Evolutionary conservation across 2,888 invertebrate species (phyloP).

Genomic region (Sussaba pulchella): DNA sequence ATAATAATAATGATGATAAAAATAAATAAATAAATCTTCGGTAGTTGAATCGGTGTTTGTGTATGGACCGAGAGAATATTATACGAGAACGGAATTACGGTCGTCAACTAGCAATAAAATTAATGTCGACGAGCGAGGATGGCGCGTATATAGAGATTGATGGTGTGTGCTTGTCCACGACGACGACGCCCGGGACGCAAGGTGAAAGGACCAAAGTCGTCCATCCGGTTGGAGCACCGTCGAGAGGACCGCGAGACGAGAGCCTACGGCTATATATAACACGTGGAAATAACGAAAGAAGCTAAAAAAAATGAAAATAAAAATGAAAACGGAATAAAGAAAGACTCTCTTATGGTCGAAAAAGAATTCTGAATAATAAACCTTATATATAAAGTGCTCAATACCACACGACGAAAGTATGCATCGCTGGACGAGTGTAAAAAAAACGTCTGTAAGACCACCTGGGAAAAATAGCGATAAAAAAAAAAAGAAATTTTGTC

Average conservation of each 20-base stretch:
- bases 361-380: conserved; percentile 64
- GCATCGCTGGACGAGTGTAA: conserved; percentile 21
- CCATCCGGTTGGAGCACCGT: conserved; percentile 62
- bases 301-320: background rate
- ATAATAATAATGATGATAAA: too few relatives aligned
- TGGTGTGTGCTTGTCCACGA: conserved; percentile 43
- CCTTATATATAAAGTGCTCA: conserved; percentile 62
- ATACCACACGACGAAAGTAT: conserved; percentile 49
- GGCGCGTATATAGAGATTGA: conserved; percentile 62
- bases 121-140: conserved; percentile 65
- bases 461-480: conserved; percentile 31
- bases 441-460: conserved; percentile 56
- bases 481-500: conserved; percentile 3
- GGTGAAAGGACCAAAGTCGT: conserved; percentile 63
- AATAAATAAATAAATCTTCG: background rate
- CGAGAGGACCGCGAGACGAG: conserved; percentile 47
- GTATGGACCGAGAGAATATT: conserved; percentile 22
- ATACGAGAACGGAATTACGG: conserved; percentile 64
- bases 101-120: conserved; percentile 67
- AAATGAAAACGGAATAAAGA: conserved; percentile 17
- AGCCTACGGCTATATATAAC: conserved; percentile 21
- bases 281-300: conserved; percentile 5
- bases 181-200: conserved; percentile 26
- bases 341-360: conserved; percentile 51
- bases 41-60: conserved; percentile 44